These are phyloP conservation scores for Junonia oenone DNA, from an alignment of 2,888 invertebrate genomes.

Conservation along the genomic window DNA sequence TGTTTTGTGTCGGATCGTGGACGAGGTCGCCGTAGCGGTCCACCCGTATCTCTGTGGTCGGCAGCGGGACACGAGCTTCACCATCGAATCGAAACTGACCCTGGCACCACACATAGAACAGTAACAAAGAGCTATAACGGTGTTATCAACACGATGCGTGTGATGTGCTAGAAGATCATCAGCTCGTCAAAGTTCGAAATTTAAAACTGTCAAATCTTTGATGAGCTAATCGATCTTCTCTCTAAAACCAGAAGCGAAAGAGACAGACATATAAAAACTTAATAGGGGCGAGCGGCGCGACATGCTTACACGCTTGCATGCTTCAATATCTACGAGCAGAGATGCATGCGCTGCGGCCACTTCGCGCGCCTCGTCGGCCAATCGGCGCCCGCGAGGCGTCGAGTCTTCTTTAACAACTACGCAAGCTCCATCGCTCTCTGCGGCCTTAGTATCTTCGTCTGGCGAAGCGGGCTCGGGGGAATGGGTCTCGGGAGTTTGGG, in stretches of 20 bases:
- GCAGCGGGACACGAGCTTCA: constrained; percentile 87
- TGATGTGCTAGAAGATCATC: constrained; percentile 11
- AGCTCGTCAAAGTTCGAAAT: constrained; percentile 6
- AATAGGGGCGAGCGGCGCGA: constrained; percentile 64
- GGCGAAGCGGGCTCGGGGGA: constrained; percentile 48
- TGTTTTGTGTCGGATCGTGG: constrained; percentile 71
- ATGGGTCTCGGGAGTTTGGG: constrained; percentile 43
- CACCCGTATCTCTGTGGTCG: constrained; percentile 86
- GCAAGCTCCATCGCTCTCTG: constrained; percentile 57
- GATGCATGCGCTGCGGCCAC: constrained; percentile 75
- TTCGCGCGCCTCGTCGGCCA: constrained; percentile 73
- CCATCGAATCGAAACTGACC: constrained; percentile 94
- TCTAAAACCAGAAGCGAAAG: constrained; percentile 43
- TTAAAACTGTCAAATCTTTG: not conserved
- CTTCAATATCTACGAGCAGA: constrained; percentile 80
- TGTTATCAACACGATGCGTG: constrained; percentile 25
- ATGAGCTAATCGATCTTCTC: constrained; percentile 22
- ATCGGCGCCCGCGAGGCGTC: constrained; percentile 62
- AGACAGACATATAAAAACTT: constrained; percentile 41
- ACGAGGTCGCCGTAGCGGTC: constrained; percentile 71
- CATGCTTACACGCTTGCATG: constrained; percentile 86
- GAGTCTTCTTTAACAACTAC: constrained; percentile 72
- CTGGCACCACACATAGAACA: constrained; percentile 72
- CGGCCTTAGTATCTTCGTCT: constrained; percentile 49
- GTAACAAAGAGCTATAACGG: constrained; percentile 35